Evolutionary conservation across 2,888 invertebrate species (phyloP).

Genomic region (Plagodis dolabraria): DNA sequence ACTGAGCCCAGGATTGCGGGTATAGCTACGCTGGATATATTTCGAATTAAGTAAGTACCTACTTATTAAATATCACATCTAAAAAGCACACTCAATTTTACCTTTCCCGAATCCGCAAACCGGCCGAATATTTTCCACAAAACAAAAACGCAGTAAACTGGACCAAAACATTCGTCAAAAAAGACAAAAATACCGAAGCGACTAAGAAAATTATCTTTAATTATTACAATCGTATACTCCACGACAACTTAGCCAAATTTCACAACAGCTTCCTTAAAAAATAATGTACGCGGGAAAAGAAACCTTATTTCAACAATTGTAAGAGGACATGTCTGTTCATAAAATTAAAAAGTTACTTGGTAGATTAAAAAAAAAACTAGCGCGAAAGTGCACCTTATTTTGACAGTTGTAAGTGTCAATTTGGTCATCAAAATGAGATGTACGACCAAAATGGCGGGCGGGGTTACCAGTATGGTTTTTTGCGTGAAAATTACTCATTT

Average conservation of each 20-base stretch:
- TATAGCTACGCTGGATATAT: no score
- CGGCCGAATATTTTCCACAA: constrained; percentile 42
- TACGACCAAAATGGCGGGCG: constrained; percentile 35
- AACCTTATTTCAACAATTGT: constrained; percentile 28
- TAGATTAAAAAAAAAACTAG: constrained; percentile 12
- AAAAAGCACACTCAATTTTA: constrained; percentile 3
- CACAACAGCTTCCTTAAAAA: constrained; percentile 17
- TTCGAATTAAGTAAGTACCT: not conserved
- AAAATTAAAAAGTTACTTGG: constrained; percentile 11
- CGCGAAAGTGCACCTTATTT: constrained; percentile 34
- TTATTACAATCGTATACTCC: constrained; percentile 46
- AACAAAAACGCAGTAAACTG: constrained; percentile 44
- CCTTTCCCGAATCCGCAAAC: constrained; percentile 23
- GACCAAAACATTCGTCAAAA: constrained; percentile 50
- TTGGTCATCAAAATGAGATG: constrained; percentile 19
- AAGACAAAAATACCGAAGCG: constrained; percentile 51
- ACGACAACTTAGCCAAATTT: constrained; percentile 20
- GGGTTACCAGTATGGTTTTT: constrained; percentile 29
- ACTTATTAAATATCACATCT: constrained; percentile 17
- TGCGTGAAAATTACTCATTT: constrained; percentile 36
- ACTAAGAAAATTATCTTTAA: constrained; percentile 57
- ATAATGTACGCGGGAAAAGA: constrained; percentile 20
- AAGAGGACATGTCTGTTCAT: constrained; percentile 16
- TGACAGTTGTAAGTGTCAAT: constrained; percentile 33
- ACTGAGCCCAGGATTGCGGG: no score